A percentile compares a stretch with the other conserved stretches of the same genome.
Conservation (phyloP, 2,113 vertebrate species). For the Amphiprion percula region DNA sequence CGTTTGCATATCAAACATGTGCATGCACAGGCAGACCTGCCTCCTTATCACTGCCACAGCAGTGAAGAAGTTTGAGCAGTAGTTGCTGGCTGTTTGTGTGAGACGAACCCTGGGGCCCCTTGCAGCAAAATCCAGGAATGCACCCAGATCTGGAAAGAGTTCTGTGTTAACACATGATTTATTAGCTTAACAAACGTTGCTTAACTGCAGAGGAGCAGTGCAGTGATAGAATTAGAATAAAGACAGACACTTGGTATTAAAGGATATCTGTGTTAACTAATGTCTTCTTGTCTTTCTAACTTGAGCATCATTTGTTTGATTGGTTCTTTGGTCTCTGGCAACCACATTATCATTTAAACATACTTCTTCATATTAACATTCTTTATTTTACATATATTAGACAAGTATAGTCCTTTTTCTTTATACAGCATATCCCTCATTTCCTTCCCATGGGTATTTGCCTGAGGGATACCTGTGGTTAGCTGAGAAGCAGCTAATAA, state of each 20-base stretch:
- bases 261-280: background rate
- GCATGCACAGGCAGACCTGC: background rate
- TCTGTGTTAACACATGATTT: slow-evolving; percentile 52
- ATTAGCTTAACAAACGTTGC: slow-evolving; percentile 33
- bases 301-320: background rate
- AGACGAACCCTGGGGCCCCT: slow-evolving; percentile 55
- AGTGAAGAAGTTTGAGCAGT: slow-evolving; percentile 3
- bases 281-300: background rate
- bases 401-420: background rate
- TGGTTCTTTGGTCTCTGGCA: too few species aligned
- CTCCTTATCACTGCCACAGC: background rate
- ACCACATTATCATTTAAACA: background rate
- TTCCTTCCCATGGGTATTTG: slow-evolving; percentile 17
- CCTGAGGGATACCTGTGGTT: slow-evolving; percentile 6
- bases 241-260: background rate
- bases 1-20: slow-evolving; percentile 3
- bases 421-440: background rate
- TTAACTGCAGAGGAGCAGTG: slow-evolving; percentile 15
- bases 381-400: background rate
- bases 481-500: background rate
- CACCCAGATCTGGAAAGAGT: slow-evolving; percentile 46
- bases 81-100: slow-evolving; percentile 25
- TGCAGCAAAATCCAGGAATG: slow-evolving; percentile 64
- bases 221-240: background rate
- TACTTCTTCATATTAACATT: background rate